phyloP scores from a whole-genome alignment of 2,113 vertebrate genomes.

The Sylvietta virens region DNA sequence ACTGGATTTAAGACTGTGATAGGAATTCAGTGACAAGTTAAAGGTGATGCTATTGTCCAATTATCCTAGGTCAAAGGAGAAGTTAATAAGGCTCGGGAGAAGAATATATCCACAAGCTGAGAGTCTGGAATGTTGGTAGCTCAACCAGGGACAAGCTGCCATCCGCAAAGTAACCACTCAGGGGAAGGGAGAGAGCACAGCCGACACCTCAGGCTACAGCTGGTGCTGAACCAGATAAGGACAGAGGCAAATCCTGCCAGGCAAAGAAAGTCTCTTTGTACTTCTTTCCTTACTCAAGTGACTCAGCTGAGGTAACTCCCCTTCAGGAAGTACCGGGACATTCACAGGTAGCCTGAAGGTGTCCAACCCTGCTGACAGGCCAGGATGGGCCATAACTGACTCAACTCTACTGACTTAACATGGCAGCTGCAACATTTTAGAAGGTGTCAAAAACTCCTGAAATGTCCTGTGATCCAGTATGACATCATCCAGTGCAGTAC shows the following conservation, averaged over 20 bases:
- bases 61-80: background rate
- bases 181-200: accelerated
- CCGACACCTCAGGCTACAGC: background rate
- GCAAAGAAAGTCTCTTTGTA: background rate
- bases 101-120: background rate
- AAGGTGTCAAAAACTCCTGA: background rate
- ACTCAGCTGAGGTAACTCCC: background rate
- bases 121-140: background rate
- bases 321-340: accelerated
- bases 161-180: background rate
- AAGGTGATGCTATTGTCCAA: background rate
- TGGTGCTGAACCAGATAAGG: background rate
- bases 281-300: background rate
- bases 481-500: background rate
- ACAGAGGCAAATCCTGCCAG: accelerated
- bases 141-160: background rate
- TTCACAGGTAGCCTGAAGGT: accelerated
- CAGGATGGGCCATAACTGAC: background rate
- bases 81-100: accelerated
- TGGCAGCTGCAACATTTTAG: background rate
- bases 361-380: background rate
- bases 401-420: background rate
- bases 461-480: background rate
- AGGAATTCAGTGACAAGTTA: background rate
- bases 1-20: accelerated